phyloP scores from a whole-genome alignment of 1,140 invertebrate species.

The Oreohelix idahoensis region DNA sequence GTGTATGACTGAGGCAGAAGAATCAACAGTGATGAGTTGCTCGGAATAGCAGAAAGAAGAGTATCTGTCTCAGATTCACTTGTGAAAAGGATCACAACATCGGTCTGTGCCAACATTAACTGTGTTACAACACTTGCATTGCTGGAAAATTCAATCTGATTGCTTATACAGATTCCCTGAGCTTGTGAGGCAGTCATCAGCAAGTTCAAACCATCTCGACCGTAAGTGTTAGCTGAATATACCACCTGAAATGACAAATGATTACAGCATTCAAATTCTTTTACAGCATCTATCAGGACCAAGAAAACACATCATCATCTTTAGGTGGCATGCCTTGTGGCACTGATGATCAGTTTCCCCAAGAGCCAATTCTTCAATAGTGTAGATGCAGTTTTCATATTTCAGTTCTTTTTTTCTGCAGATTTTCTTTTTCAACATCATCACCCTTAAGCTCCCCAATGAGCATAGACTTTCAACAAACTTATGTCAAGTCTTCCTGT shows the following conservation, averaged over 20 bases:
- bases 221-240: conserved; percentile 53
- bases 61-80: conserved; percentile 39
- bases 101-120: conserved; percentile 14
- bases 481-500: too few relatives aligned
- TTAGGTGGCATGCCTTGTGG: too few relatives aligned
- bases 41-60: conserved; percentile 40
- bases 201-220: conserved; percentile 46
- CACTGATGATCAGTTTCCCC: too few relatives aligned
- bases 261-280: background rate
- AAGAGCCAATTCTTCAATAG: too few relatives aligned
- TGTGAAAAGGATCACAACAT: conserved; percentile 56
- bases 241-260: conserved; percentile 48
- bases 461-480: too few relatives aligned
- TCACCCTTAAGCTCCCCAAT: too few relatives aligned
- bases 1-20: conserved; percentile 56
- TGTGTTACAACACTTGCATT: conserved; percentile 39
- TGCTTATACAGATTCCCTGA: conserved; percentile 61
- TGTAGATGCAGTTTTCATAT: too few relatives aligned
- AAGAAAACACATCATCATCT: too few relatives aligned
- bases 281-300: too few relatives aligned
- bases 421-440: too few relatives aligned
- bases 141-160: conserved; percentile 42
- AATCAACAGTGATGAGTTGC: conserved; percentile 43
- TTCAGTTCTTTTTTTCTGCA: too few relatives aligned
- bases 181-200: conserved; percentile 50